phyloP scores from a whole-genome alignment of 2,797 vertebrate species.

The Tinamus major region DNA sequence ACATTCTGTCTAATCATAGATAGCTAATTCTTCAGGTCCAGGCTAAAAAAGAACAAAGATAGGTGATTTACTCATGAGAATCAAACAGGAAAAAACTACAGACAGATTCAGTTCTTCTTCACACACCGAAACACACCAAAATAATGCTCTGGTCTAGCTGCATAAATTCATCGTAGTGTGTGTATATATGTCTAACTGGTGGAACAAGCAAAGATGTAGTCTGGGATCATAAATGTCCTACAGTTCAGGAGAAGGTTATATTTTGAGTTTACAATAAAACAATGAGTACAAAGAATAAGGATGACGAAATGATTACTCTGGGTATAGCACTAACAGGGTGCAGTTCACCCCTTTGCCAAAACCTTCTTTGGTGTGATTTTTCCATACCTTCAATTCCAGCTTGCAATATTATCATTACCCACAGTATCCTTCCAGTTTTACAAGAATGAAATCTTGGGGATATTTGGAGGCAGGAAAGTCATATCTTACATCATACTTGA shows the following conservation, averaged over 20 bases:
- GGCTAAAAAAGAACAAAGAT: not conserved
- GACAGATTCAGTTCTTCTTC: not conserved
- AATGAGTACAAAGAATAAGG: not conserved
- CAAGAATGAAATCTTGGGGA: not conserved
- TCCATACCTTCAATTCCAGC: accelerated
- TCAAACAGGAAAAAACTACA: not conserved
- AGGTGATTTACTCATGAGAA: not conserved
- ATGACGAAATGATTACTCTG: not conserved
- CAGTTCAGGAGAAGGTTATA: not conserved
- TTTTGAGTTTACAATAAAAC: not conserved
- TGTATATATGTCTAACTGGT: not conserved
- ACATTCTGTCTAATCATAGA: not conserved
- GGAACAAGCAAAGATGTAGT: not conserved
- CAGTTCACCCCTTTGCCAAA: not conserved
- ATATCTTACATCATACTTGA: not conserved
- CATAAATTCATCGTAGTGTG: not conserved
- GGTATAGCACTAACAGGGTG: not conserved
- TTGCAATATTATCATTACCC: not conserved
- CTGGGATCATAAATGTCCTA: accelerated
- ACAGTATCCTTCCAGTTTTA: not conserved
- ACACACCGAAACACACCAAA: not conserved
- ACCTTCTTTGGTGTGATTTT: not conserved
- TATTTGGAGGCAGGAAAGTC: not conserved
- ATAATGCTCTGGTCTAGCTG: not conserved
- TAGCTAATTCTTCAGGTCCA: not conserved